A percentile compares a stretch with the other conserved stretches of the same genome.
Conservation (phyloP, 2,113 vertebrate genomes). For the Bujurquina vittata region DNA sequence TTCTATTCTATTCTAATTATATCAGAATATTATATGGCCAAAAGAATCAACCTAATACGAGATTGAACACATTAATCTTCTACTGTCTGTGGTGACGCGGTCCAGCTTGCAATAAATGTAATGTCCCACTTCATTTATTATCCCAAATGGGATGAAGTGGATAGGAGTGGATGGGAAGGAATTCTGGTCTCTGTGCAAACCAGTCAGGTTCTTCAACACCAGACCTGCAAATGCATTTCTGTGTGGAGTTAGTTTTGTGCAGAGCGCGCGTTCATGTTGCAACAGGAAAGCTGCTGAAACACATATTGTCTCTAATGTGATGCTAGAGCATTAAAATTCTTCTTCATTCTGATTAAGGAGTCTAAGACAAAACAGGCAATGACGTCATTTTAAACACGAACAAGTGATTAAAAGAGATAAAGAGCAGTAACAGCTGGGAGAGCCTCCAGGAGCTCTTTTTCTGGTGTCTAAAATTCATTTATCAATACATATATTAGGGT, state of each 20-base stretch:
- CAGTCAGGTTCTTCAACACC: slow-evolving; percentile 1
- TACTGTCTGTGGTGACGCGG: background rate
- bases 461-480: background rate
- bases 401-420: background rate
- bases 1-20: too few species aligned
- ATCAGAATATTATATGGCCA: background rate
- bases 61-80: background rate
- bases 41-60: background rate
- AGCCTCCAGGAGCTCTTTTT: too few species aligned
- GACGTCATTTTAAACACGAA: background rate
- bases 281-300: slow-evolving; percentile 8
- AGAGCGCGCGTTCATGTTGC: background rate
- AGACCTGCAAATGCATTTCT: background rate
- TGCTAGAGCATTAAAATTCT: background rate
- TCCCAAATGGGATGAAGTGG: too few species aligned
- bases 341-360: background rate
- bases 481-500: background rate
- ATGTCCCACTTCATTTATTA: background rate
- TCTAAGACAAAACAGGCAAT: background rate
- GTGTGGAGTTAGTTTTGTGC: slow-evolving; percentile 6
- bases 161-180: background rate
- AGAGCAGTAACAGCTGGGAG: too few species aligned
- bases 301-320: slow-evolving; percentile 4
- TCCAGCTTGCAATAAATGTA: background rate
- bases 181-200: background rate